Percentiles rank a stretch among this genome's conserved stretches.
These are phyloP conservation scores for Papilio dardanus DNA, from an alignment of 1,140 invertebrate species.

Conservation along the genomic window DNA sequence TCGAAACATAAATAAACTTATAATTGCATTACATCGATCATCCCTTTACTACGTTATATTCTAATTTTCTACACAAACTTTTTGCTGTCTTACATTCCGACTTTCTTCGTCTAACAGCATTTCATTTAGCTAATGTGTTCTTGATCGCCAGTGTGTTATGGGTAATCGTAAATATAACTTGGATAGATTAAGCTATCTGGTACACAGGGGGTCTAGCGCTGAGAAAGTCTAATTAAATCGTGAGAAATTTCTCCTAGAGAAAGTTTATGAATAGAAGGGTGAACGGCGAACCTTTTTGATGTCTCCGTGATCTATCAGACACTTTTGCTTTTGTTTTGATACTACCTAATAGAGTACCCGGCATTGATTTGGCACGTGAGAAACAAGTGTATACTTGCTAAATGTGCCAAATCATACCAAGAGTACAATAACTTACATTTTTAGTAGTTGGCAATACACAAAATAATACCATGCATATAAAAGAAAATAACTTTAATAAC, in stretches of 20 bases:
- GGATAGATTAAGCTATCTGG: not conserved
- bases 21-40: not conserved
- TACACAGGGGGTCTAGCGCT: conserved; percentile 10
- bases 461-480: too few species aligned
- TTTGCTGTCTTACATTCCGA: not conserved
- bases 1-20: not conserved
- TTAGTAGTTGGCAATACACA: too few species aligned
- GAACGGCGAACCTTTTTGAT: not conserved
- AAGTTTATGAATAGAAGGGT: conserved; percentile 35
- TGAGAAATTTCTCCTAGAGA: conserved; percentile 35
- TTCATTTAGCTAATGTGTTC: conserved; percentile 26
- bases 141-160: conserved; percentile 15
- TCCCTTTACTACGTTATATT: not conserved
- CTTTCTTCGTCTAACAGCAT: conserved; percentile 5
- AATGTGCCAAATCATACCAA: not conserved
- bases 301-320: conserved; percentile 25
- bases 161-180: conserved; percentile 16
- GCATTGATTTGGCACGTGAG: not conserved
- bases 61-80: not conserved
- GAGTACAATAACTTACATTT: too few species aligned
- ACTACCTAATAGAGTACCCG: not conserved
- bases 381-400: not conserved
- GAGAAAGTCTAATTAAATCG: conserved; percentile 38
- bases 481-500: too few species aligned
- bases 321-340: not conserved